Percentiles rank a stretch among this genome's conserved stretches.
Conservation (phyloP, 2,888 invertebrate genomes). For the Zygogramma bicolorata region DNA sequence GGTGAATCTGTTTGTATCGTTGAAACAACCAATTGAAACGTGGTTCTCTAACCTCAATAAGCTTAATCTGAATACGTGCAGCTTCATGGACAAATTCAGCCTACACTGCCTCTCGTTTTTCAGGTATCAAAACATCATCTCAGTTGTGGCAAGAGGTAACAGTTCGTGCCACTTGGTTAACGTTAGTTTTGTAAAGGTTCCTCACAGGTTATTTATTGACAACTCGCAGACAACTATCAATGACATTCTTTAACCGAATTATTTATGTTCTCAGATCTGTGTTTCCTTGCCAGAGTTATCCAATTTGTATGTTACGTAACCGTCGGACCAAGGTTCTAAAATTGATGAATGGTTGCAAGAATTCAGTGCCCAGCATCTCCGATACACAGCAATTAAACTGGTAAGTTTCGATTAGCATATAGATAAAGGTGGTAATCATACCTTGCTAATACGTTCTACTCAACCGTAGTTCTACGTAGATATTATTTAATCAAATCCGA, state of each 20-base stretch:
- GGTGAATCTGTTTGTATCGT: too few relatives aligned
- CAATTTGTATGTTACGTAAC: neutral
- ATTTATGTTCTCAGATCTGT: neutral
- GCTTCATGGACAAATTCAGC: too few relatives aligned
- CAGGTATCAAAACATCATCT: too few relatives aligned
- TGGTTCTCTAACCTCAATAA: too few relatives aligned
- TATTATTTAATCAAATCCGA: slow-evolving; percentile 4
- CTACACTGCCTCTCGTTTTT: too few relatives aligned
- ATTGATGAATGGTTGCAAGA: neutral
- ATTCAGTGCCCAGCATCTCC: neutral
- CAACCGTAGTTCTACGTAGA: neutral
- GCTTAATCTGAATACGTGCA: too few relatives aligned
- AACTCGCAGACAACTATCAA: neutral
- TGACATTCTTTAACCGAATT: neutral
- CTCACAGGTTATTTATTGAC: neutral
- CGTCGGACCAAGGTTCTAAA: neutral
- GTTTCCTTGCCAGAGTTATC: neutral
- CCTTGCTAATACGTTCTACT: neutral
- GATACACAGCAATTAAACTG: neutral
- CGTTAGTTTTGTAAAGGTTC: too few relatives aligned
- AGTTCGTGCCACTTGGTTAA: neutral
- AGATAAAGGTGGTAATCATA: slow-evolving; percentile 9
- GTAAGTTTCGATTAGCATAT: slow-evolving; percentile 5
- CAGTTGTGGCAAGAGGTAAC: too few relatives aligned
- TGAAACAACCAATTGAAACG: too few relatives aligned